Conservation (phyloP, 2,113 vertebrate genomes). For the Seriola quinqueradiata region DNA sequence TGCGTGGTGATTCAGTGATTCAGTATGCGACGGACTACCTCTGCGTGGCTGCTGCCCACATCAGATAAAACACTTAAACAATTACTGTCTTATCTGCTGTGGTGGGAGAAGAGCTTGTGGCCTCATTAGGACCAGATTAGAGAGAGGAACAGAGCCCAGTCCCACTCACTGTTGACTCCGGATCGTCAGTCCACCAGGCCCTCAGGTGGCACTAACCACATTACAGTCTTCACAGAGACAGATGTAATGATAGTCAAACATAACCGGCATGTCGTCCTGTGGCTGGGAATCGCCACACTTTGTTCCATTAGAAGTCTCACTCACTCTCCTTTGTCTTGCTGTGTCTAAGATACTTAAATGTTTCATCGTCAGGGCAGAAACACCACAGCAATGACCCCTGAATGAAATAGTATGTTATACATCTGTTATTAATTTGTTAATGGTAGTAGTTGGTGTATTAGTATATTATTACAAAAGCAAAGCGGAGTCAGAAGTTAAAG, state of each 20-base stretch:
- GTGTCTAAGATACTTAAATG: neutral
- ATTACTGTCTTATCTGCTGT: conserved; percentile 83
- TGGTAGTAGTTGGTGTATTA: too few species aligned
- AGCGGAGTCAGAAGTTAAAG: neutral
- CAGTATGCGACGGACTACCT: conserved; percentile 53
- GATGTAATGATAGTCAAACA: conserved; percentile 40
- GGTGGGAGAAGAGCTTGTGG: conserved; percentile 72
- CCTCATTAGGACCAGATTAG: conserved; percentile 83
- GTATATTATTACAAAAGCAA: too few species aligned
- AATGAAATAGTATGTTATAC: neutral
- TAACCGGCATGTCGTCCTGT: neutral
- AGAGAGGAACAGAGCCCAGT: conserved; percentile 57
- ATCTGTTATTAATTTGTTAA: neutral
- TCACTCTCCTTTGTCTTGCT: neutral
- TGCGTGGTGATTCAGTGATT: conserved; percentile 42
- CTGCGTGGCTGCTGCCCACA: conserved; percentile 59
- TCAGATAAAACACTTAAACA: conserved; percentile 85
- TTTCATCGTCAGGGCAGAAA: neutral
- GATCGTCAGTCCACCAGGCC: conserved; percentile 58
- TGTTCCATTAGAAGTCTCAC: neutral
- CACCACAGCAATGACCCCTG: neutral
- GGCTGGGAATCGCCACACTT: conserved; percentile 4
- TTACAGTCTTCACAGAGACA: conserved; percentile 55
- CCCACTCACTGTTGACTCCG: conserved; percentile 51
- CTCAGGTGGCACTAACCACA: conserved; percentile 68